These are phyloP conservation scores for Heteronetta atricapilla DNA, from an alignment of 2,113 vertebrate species.

Conservation along the genomic window DNA sequence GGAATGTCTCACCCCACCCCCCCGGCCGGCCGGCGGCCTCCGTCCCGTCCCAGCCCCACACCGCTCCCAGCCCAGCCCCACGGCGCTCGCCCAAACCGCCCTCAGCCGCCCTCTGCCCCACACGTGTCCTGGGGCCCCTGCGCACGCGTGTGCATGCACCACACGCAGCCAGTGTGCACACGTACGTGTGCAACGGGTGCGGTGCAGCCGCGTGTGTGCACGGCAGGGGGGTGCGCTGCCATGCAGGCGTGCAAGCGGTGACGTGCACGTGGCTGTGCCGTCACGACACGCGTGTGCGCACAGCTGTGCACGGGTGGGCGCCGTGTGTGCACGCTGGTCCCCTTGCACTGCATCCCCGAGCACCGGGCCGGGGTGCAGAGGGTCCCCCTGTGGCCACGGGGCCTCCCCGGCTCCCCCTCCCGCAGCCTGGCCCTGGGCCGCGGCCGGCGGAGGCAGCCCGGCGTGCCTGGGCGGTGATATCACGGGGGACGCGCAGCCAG, in stretches of 20 bases:
- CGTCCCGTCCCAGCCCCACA: not conserved
- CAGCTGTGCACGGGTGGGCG: not conserved
- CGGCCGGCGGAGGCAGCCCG: not conserved
- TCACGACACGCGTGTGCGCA: not conserved
- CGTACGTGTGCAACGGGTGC: not conserved
- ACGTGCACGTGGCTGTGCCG: not conserved
- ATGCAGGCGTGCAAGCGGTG: not conserved
- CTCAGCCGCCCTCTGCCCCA: not conserved
- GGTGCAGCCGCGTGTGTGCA: not conserved
- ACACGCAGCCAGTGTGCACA: rapidly evolving
- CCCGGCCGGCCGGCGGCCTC: not conserved
- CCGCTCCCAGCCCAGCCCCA: not conserved
- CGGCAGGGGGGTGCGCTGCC: not conserved
- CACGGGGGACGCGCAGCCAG: not conserved
- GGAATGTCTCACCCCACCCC: conserved; percentile 48
- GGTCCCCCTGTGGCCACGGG: not conserved
- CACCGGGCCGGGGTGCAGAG: not conserved
- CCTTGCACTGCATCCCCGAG: rapidly evolving
- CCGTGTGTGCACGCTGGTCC: not conserved
- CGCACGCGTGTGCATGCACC: not conserved
- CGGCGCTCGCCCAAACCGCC: not conserved
- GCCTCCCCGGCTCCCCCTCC: not conserved
- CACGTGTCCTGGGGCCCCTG: not conserved
- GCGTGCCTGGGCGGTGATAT: conserved; percentile 32
- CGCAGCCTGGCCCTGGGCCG: not conserved